Evolutionary conservation across 2,797 vertebrate genomes (phyloP), one percentile per base, ranked within the genome.

Genomic region (Muscicapa striata): DNA sequence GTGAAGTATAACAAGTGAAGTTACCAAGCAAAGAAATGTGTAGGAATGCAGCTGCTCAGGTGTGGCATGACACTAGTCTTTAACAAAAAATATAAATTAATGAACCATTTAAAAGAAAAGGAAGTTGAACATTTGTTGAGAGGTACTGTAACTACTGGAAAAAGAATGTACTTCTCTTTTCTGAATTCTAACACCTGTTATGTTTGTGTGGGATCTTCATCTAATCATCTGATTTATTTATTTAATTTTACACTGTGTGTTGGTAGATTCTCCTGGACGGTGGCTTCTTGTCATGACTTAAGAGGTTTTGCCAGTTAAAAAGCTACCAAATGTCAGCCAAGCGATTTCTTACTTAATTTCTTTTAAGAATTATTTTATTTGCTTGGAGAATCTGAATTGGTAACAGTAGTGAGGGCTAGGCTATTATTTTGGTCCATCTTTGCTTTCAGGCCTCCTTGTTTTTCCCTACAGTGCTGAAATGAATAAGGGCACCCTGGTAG

Each of bases 41-140:
- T 59, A 40, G 41, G 32, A 74, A 57, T 58, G 26, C 51, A 57
- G 29, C 32, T 81, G 2, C 46, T 46, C 10, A 24, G 24, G 14
- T 43, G 23, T 63, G 40, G 10, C 1, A 1, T 49, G 22, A 59
- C 13, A 13, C 0, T 0, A 45, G 23, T 63, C 57, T 86, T 74
- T 24, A 67, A 61, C 19, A 63, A 63, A 58, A 69, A 32, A 17
- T n/a, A 9, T 69, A 18, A 26, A 1, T 36, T 72, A 55, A 14
- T 48, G 51, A 62, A 40, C 1, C 3, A 2, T 59, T 49, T 75
- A 70, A 67, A 51, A 89, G 12, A n/a, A 89, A 68, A 27, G 32
- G 34, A 54, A 64, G 11, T 17, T 54, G 73, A 57, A 30, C 4
- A 0, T 9, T 75, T 81, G 14, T 43, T 81, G 45, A 63, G 45